A percentile compares a stretch with the other conserved stretches of the same genome.
Conservation (phyloP, 1,140 invertebrate species). For the Dreissena rostriformis region DNA sequence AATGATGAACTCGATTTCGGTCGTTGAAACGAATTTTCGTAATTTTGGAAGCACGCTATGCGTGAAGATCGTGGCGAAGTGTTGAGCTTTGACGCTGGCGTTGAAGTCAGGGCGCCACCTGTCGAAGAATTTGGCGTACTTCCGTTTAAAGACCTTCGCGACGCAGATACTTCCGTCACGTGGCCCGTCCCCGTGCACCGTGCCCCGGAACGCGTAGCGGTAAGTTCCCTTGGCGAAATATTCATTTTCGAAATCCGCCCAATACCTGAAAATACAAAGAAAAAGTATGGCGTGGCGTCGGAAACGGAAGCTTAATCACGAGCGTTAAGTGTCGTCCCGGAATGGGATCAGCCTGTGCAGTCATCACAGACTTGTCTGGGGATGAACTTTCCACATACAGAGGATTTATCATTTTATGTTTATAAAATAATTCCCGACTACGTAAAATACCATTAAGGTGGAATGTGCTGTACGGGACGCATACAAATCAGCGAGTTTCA, state of each 20-base stretch:
- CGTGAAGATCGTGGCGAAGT: constrained; percentile 40
- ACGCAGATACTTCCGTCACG: constrained; percentile 40
- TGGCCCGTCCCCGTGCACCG: constrained; percentile 44
- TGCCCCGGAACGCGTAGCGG: constrained; percentile 42
- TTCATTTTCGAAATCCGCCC: constrained; percentile 53
- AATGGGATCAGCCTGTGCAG: no score
- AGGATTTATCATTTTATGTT: no score
- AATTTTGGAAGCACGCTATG: constrained; percentile 17
- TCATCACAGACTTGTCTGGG: no score
- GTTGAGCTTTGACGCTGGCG: constrained; percentile 41
- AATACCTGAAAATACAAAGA: constrained; percentile 29
- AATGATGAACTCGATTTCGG: constrained; percentile 37
- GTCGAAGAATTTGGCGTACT: constrained; percentile 46
- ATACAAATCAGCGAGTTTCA: no score
- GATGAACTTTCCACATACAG: no score
- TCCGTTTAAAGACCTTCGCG: constrained; percentile 53
- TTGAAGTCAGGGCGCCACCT: constrained; percentile 43
- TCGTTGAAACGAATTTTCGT: constrained; percentile 26
- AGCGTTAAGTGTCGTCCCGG: no score
- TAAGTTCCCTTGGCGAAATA: constrained; percentile 45
- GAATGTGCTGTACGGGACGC: no score
- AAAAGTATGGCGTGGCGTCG: no score
- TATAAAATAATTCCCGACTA: no score
- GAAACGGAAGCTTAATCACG: no score
- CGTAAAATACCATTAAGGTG: no score